Evolutionary conservation across 2,888 invertebrate species (phyloP).

Genomic region (Exocentrus adspersus): DNA sequence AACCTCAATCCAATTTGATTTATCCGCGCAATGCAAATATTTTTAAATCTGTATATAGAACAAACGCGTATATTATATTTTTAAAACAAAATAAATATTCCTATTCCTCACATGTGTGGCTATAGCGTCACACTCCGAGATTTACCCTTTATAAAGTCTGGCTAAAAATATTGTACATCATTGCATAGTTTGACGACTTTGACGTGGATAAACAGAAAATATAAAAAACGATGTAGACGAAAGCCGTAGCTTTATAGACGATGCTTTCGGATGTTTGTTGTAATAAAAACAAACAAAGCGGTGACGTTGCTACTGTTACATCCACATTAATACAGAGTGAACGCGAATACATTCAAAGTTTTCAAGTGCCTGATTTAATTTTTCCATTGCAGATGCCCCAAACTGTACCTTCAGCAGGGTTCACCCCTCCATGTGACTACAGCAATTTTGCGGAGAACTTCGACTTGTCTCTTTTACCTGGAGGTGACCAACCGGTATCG

Average conservation of each 20-base stretch:
- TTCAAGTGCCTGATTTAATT: not conserved
- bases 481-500: slow-evolving; percentile 68
- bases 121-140: slow-evolving; percentile 36
- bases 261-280: no score
- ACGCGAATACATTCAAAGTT: no score
- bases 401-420: slow-evolving; percentile 81
- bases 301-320: no score
- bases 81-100: slow-evolving; percentile 39
- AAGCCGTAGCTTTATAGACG: no score
- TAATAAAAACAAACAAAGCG: no score
- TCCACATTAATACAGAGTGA: no score
- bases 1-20: not conserved
- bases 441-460: slow-evolving; percentile 72
- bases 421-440: slow-evolving; percentile 78
- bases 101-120: slow-evolving; percentile 32
- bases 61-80: slow-evolving; percentile 36
- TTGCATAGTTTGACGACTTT: not conserved
- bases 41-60: slow-evolving; percentile 36
- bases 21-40: slow-evolving; percentile 25
- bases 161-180: slow-evolving; percentile 3
- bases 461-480: slow-evolving; percentile 78
- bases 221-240: no score
- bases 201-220: no score
- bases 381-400: slow-evolving; percentile 79
- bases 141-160: slow-evolving; percentile 1